Conservation (phyloP, 2,113 vertebrate species). For the Otolemur garnettii region DNA sequence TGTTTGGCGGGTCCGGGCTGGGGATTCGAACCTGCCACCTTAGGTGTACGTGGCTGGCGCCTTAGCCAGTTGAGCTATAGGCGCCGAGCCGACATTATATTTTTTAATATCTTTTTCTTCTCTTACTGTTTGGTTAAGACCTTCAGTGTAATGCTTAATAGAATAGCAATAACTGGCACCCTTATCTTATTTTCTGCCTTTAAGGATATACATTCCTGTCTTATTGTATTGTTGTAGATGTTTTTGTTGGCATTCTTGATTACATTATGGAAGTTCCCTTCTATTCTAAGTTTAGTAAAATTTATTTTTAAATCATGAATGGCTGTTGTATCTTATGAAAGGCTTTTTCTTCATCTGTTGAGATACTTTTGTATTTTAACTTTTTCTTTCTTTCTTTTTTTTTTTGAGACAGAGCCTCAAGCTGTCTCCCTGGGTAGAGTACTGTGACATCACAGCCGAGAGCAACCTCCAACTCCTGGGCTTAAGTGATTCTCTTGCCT, state of each 20-base stretch:
- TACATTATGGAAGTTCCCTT: background rate
- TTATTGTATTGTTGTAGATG: background rate
- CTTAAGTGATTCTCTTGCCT: too few species aligned
- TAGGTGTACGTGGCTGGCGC: too few species aligned
- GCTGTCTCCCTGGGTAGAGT: too few species aligned
- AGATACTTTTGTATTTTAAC: slow-evolving; percentile 11
- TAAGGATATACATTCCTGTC: slow-evolving; percentile 16
- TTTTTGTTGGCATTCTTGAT: background rate
- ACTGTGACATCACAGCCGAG: too few species aligned
- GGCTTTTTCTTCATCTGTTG: background rate
- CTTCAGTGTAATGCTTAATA: background rate
- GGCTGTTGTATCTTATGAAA: slow-evolving; percentile 46
- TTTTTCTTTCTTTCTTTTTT: background rate
- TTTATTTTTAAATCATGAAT: slow-evolving; percentile 21
- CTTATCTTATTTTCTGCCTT: slow-evolving; percentile 13
- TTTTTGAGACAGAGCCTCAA: too few species aligned
- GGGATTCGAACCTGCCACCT: too few species aligned
- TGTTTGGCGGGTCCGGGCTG: too few species aligned
- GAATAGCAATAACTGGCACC: background rate
- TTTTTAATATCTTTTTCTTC: background rate
- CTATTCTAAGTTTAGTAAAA: slow-evolving; percentile 26
- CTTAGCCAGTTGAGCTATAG: too few species aligned
- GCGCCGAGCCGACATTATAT: background rate
- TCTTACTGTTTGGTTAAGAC: slow-evolving; percentile 8
- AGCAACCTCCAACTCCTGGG: too few species aligned